Percentiles rank a stretch among this genome's conserved stretches.
Evolutionary conservation across 1,140 invertebrate genomes (phyloP).

Genomic region (Zaprionus ghesquierei): DNA sequence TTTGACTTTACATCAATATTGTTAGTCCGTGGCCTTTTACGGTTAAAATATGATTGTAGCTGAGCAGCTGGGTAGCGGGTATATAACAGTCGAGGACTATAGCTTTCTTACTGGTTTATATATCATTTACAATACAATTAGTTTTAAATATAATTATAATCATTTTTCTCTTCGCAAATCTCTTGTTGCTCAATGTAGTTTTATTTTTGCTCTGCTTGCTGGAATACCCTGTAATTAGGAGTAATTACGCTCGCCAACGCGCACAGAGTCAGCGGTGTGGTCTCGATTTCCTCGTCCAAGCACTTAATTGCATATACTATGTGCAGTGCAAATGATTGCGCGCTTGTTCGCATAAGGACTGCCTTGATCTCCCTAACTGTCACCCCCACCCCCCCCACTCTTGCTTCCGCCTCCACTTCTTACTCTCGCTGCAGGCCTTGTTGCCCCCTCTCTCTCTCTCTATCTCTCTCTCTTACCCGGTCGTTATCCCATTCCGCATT

Average conservation of each 20-base stretch:
- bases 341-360: conserved; percentile 1
- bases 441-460: no score
- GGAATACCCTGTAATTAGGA: conserved; percentile 10
- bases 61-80: no score
- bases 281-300: conserved; percentile 8
- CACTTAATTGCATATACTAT: conserved; percentile 33
- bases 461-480: background rate
- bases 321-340: conserved; percentile 31
- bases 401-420: background rate
- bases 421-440: background rate
- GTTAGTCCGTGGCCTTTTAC: no score
- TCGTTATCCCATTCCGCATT: background rate
- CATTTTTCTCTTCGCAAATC: background rate
- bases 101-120: no score
- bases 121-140: no score
- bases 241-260: conserved; percentile 5
- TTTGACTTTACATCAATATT: no score
- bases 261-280: background rate
- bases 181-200: background rate
- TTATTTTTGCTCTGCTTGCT: background rate
- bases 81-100: no score
- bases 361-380: background rate
- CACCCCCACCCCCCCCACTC: background rate
- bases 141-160: no score
- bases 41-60: no score